Evolutionary conservation across 2,797 vertebrate species (phyloP), one percentile per base, ranked within the genome.

Genomic region (Petrocephalus sullivani): DNA sequence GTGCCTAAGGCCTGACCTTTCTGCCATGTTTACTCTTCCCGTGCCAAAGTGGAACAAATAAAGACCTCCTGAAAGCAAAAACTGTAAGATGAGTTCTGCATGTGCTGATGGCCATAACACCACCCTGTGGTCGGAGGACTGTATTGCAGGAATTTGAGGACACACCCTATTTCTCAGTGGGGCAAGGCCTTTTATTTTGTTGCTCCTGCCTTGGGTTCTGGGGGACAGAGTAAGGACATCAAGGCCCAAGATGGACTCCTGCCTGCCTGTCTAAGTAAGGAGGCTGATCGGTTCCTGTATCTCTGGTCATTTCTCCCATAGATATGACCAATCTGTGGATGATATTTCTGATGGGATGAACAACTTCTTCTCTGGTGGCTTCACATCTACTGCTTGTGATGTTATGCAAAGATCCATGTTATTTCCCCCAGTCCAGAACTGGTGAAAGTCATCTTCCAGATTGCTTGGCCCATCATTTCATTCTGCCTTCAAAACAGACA

Each of bases 1-100:
- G 94, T 95, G 95, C 95, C 95, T 95, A 90, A 90, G 60, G 93
- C 90, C 90, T 91, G 92, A 86, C 88, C 93, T 19, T 86, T 87
- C 93, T 92, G 90, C 94, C 92, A 90, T 94, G 92, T 92, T 64
- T 90, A 91, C 90, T 89, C 90, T 93, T 91, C 92, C 89, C 93
- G 92, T 93, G 92, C 91, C 92, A 93, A 89, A 89, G 93, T 93
- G 89, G 93, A 94, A 93, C 92, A 92, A 95, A 95, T 96, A 94
- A 95, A 95, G 93, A 83, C 93, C 16, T 93, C 56, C 93, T 92
- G 88, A n/a, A 92, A 91, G 93, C 87, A 91, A 88, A 93, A 93
- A 87, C 91, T 92, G 93, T 92, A 92, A 57, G 83, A 87, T 84
- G 82, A 81, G 19, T 81, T 61, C 71, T 87, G 21, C 23, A 28